Percentiles rank a stretch among this genome's conserved stretches.
phyloP scores from a whole-genome alignment of 2,888 invertebrate species.

The Ischnura elegans region DNA sequence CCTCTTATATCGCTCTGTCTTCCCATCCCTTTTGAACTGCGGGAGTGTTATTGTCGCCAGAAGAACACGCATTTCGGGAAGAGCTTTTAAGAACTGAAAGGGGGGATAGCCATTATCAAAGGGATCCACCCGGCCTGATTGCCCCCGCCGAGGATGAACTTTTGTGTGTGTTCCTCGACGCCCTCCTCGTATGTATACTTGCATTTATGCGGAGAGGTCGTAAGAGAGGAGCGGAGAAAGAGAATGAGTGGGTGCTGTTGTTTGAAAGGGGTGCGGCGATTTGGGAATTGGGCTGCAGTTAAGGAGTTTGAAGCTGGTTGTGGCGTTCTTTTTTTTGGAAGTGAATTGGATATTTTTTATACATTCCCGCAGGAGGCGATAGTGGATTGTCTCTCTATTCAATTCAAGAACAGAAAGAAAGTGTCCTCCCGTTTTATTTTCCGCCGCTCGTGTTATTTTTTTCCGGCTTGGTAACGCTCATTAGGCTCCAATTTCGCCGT shows the following conservation, averaged over 20 bases:
- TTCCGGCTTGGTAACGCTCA: slow-evolving; percentile 10
- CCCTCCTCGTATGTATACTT: neutral
- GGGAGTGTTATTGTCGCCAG: slow-evolving; percentile 19
- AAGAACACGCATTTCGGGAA: slow-evolving; percentile 18
- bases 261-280: neutral
- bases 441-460: neutral
- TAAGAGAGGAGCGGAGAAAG: neutral
- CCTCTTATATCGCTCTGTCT: neutral
- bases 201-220: neutral
- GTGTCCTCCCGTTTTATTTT: neutral
- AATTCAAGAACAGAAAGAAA: slow-evolving; percentile 14
- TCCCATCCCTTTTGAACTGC: neutral
- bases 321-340: slow-evolving; percentile 22
- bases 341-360: slow-evolving; percentile 46
- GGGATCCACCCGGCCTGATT: slow-evolving; percentile 29
- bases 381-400: slow-evolving; percentile 52
- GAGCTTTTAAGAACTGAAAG: slow-evolving; percentile 51
- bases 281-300: neutral
- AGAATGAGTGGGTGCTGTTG: neutral
- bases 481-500: slow-evolving; percentile 43
- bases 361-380: slow-evolving; percentile 46
- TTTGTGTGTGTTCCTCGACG: slow-evolving; percentile 36
- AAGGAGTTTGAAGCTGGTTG: neutral
- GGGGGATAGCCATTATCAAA: slow-evolving; percentile 39
- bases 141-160: slow-evolving; percentile 42